Evolutionary conservation across 2,888 invertebrate species (phyloP), one percentile per base, ranked within the genome.

Genomic region (Polymixis flavicincta): DNA sequence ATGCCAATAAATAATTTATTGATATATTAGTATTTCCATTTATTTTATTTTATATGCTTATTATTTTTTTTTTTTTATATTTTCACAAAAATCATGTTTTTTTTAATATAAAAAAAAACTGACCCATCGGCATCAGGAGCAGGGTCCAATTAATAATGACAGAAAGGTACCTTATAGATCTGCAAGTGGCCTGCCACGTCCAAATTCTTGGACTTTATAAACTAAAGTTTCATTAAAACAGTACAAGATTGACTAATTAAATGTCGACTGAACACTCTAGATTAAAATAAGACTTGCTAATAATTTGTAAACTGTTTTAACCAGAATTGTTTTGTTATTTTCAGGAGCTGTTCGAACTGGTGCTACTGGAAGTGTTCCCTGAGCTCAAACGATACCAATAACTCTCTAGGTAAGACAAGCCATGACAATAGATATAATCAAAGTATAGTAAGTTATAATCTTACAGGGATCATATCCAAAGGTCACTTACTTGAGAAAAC

Each of bases 331-430:
- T 70, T 55, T 55, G 3, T 64, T 76, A 86, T 97, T 97, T 97
- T 14, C 95, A 98, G 98, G 97, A 97, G 91, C 93, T 98, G 80
- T 96, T 98, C 83, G 98, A 98, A 93, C 94, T 98, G 67, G 93
- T 98, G 67, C 95, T 98, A 87, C 92, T 97, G 80, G 97, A 98
- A 93, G 96, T 98, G 86, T 98, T 98, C 91, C 98, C 98, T 25
- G 98, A 98, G 94, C 96, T 97, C 85, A 97, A 97, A 83, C 97
- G 97, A 84, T 97, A 96, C 88, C 93, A 95, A 80, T 94, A 89
- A 91, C 82, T 74, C 74, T 79, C 68, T 90, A 90, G 86, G 89
- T 90, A 89, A 90, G 90, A 85, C 85, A 80, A 85, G 84, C 87
- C 80, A 84, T 89, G 91, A 92, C 91, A 91, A 90, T 92, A 92